Base-by-base conservation (phyloP, 2,888 invertebrate species). In the Pristionchus maxplancki region DNA sequence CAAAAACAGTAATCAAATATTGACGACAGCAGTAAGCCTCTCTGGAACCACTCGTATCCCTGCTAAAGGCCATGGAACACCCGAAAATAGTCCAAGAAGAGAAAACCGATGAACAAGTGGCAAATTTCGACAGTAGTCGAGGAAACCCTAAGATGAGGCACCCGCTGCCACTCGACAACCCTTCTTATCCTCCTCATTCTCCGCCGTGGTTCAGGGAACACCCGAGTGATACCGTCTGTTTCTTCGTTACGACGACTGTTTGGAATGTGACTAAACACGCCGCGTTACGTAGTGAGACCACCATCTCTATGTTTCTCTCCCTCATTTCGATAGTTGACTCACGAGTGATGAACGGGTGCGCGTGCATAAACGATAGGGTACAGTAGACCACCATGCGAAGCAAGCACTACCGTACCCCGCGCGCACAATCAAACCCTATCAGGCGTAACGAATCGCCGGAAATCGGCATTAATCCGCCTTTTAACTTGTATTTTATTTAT, bases 211-310 rank as follows among this genome's bases (percentile, higher is more conserved):
- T 78, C 78, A 44, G 78, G 78, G 78, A 78, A 78, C 78, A 78
- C 78, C 78, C 44, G 44, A n/a, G 44, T 48, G 44, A 78, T 78
- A 44, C 40, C 44, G 40, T 37, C 74, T 44, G 24, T 78, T 78
- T 67, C 34, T 78, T 78, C 5, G n/a, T n/a, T n/a, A n/a, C n/a
- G n/a, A 78, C 78, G 78, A 78, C 78, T 44, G 44, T 40, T 48
- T 48, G 44, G 44, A 78, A 40, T 78, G 78, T 78, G 78, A 78
- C 78, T 78, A 78, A 44, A 78, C 78, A n/a, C 1, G 44, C 28
- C 31, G 28, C 44, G 78, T 44, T 78, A 78, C 78, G 78, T 78
- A 40, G 37, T 40, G 34, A 78, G 78, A 44, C 44, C 78, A 78
- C 28, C n/a, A 4, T 28, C 78, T 78, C n/a, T 58, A n/a, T 58